These are phyloP conservation scores for Antheraea mylitta DNA, from an alignment of 1,140 invertebrate species.

Conservation along the genomic window DNA sequence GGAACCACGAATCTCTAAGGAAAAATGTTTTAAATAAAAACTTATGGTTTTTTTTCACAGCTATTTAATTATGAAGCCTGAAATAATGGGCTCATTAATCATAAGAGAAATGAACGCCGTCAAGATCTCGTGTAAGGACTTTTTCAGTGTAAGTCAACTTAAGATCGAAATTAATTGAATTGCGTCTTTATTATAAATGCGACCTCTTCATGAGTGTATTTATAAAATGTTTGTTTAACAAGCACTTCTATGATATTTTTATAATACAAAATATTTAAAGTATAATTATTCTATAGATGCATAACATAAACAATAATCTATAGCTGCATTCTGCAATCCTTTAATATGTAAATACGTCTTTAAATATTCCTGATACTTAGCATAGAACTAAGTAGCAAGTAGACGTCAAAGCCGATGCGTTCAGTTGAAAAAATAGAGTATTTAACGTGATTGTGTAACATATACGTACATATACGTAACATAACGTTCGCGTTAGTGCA, in stretches of 20 bases:
- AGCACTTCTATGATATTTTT: not conserved
- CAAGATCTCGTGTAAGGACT: not conserved
- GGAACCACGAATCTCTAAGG: conserved; percentile 14
- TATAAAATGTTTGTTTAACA: not conserved
- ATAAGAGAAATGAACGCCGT: conserved; percentile 11
- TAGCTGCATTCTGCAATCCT: too few species aligned
- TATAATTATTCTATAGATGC: not conserved
- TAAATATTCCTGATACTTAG: too few species aligned
- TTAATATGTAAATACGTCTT: too few species aligned
- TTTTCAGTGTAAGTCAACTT: not conserved
- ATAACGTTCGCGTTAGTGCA: too few species aligned
- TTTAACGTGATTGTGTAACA: too few species aligned
- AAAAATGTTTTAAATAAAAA: conserved; percentile 22
- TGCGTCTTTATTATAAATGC: not conserved
- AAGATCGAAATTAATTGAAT: not conserved
- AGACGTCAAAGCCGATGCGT: too few species aligned
- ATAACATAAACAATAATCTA: too few species aligned
- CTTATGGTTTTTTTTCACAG: conserved; percentile 30
- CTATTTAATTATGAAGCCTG: conserved; percentile 35
- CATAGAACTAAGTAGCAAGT: too few species aligned
- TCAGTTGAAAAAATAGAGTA: too few species aligned
- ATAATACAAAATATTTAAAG: not conserved
- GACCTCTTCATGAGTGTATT: not conserved
- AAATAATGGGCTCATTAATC: conserved; percentile 31
- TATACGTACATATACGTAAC: too few species aligned